Evolutionary conservation across 2,113 vertebrate species (phyloP).

Genomic region (Python bivittatus): DNA sequence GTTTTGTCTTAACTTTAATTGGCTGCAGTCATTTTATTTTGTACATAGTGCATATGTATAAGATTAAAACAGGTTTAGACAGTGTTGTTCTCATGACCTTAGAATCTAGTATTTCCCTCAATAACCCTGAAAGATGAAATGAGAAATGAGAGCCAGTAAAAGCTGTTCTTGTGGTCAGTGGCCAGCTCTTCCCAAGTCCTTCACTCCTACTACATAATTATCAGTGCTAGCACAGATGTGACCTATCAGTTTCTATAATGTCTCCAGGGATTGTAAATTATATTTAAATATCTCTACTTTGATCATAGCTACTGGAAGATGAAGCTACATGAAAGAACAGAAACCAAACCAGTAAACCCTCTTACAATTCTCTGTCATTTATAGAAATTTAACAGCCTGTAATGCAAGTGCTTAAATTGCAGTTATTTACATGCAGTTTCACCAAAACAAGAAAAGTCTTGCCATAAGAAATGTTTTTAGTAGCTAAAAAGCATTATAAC

Average conservation of each 20-base stretch:
- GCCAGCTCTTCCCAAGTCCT: background rate
- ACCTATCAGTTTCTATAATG: background rate
- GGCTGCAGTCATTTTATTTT: background rate
- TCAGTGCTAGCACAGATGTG: background rate
- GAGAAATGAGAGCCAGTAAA: background rate
- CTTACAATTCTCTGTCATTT: constrained; percentile 31
- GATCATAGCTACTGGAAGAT: background rate
- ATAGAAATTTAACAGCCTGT: constrained; percentile 21
- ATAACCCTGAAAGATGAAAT: background rate
- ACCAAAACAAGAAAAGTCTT: background rate
- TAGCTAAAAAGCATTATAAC: constrained; percentile 1
- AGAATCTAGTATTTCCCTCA: background rate
- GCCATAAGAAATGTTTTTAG: background rate
- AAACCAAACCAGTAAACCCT: constrained; percentile 9
- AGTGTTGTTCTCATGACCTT: background rate
- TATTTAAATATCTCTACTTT: background rate
- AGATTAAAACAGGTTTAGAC: background rate
- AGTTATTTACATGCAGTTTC: constrained; percentile 28
- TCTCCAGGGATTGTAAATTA: background rate
- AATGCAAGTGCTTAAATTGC: constrained; percentile 49
- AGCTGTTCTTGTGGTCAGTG: background rate
- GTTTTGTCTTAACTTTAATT: background rate
- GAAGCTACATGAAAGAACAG: background rate
- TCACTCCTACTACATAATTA: background rate
- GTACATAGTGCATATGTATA: background rate